Evolutionary conservation across 1,140 invertebrate species (phyloP), one percentile per base, ranked within the genome.

Genomic region (Ceratina australensis): DNA sequence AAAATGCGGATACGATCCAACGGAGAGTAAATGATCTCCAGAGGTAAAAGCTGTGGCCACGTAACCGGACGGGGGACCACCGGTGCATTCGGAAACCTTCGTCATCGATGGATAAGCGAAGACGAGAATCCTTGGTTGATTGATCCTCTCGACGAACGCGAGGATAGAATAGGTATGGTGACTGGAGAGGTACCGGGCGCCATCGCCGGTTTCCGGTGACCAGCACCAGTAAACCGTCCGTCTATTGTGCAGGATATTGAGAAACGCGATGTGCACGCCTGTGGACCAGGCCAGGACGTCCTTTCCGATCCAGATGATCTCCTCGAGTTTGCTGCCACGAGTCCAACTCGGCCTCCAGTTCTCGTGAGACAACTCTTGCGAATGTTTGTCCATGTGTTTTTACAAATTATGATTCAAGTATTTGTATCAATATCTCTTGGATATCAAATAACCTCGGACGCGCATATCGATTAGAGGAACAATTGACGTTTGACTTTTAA

Each of bases 241-340:
- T 24, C 16, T 85, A 13, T 63, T 72, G 8, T 81, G 79, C 0
- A 1, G 2, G 26, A 90, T n/a, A 42, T 92, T 56, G 67, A 86
- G 87, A 42, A 92, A 92, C 0, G 92, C 60, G 1, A 92, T 87
- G 61, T 89, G 83, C 28, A 88, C 61, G 0, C 90, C 89, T 2
- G 72, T 86, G 52, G 86, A 88, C 90, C 91, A 92, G 0, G 87
- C 90, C 0, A 93, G 54, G 16, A 87, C 73, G 66, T 92, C 86
- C 28, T 79, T 87, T 16, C 88, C 88, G 20, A 93, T 87, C 88
- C 90, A 92, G n/a, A 83, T 54, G 15, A 90, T 78, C 22, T 91
- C 83, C 1, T 80, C 63, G 56, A 92, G 81, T 59, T 67, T 86
- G 42, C 87, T 86, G 3, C 92, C 89, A 16, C 90, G 86, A 13